phyloP scores from a whole-genome alignment of 2,113 vertebrate genomes.

The Pygathrix nemaeus region DNA sequence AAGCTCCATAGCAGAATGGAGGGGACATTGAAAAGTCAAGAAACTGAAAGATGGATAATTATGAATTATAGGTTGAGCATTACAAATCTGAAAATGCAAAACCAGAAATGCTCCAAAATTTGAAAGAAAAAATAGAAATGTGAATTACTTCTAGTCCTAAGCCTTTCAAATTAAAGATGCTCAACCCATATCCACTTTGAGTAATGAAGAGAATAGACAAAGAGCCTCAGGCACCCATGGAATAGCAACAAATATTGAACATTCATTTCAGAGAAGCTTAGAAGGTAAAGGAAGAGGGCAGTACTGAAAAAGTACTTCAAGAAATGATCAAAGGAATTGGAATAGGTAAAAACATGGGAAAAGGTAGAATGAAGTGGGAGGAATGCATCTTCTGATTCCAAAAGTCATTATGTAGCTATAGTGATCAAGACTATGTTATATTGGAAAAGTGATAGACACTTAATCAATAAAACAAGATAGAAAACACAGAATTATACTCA shows the following conservation, averaged over 20 bases:
- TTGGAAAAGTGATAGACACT: not conserved
- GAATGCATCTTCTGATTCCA: not conserved
- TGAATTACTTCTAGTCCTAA: not conserved
- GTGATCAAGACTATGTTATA: not conserved
- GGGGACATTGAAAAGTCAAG: not conserved
- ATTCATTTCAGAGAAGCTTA: not conserved
- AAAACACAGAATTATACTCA: not conserved
- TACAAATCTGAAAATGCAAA: not conserved
- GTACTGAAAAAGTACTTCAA: not conserved
- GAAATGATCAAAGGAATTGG: not conserved
- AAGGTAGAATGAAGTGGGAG: not conserved
- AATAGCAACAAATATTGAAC: not conserved
- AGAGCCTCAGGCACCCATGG: not conserved
- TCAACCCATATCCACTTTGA: not conserved
- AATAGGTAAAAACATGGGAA: not conserved
- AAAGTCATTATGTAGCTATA: not conserved
- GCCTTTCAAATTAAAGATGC: not conserved
- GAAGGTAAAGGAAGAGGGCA: not conserved
- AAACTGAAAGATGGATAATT: not conserved
- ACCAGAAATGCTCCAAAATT: not conserved
- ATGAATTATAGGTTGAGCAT: not conserved
- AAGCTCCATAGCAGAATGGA: not conserved
- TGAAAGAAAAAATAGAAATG: not conserved
- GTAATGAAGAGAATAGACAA: not conserved
- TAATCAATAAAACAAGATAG: not conserved